Base-by-base conservation (phyloP, 1,140 invertebrate species). In the Macrobrachium nipponense region DNA sequence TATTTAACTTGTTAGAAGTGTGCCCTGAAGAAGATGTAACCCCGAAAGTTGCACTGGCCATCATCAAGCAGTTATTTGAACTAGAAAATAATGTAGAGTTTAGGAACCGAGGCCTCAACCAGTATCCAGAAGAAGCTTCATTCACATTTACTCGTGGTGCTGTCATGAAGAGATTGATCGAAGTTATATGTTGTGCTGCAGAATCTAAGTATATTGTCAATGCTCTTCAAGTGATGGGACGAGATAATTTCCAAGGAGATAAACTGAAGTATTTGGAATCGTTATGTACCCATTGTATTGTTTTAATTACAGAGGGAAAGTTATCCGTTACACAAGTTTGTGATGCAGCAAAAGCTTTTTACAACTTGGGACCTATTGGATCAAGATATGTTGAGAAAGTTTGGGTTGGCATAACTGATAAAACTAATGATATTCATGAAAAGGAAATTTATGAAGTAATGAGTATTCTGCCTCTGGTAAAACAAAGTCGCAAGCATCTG, bases 331-430 rank as follows among this genome's bases (percentile, higher is more conserved):
- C 91, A 20, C 94, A 95, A 88, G 90, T 95, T 27, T 94, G 94
- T 90, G 91, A 93, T 81, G 92, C 94, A 80, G 91, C 94, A 43
- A 90, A 90, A 72, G 89, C 91, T 75, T 87, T 93, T 91, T 90
- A 91, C 91, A 78, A 90, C 89, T 87, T 91, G 84, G 88, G 91
- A 90, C 79, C 89, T 90, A 60, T 89, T 75, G 78, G 92, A 58
- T 91, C 91, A 17, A 91, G 88, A 43, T 87, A 90, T 88, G 73
- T 94, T 75, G 94, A 95, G 87, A 93, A 93, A 89, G 89, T 95
- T n/a, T 96, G 95, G 95, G 90, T 93, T 87, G 94, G 94, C 51
- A 93, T 96, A 79, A 91, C 93, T 59, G 92, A 92, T 12, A 92
- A 92, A 84, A 92, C 94, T 83, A 89, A 91, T 23, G 92, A 94